A percentile compares a stretch with the other conserved stretches of the same genome.
Evolutionary conservation across 2,797 vertebrate species (phyloP).

Genomic region (Poecilia gillii): DNA sequence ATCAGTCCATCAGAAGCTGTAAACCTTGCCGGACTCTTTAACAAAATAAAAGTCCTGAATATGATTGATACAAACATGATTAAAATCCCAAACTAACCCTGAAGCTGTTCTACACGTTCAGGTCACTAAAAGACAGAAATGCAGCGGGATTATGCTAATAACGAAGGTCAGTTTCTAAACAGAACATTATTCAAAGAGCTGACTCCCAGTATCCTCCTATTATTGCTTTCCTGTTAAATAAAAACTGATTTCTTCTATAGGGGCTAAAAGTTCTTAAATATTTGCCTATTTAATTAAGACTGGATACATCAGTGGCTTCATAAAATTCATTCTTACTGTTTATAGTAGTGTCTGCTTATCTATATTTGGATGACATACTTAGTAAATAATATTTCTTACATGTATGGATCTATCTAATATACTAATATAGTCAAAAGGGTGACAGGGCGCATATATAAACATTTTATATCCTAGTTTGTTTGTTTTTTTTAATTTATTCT

Average conservation of each 20-base stretch:
- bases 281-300: conserved; percentile 49
- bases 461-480: conserved; percentile 66
- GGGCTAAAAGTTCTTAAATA: conserved; percentile 65
- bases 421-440: conserved; percentile 67
- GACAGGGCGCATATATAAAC: conserved; percentile 70
- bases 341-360: conserved; percentile 73
- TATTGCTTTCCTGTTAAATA: conserved; percentile 83
- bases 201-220: conserved; percentile 69
- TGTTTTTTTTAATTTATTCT: conserved; percentile 48
- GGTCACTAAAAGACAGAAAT: conserved; percentile 53
- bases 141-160: conserved; percentile 41
- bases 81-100: conserved; percentile 52
- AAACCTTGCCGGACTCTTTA: conserved; percentile 34
- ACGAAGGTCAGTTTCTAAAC: conserved; percentile 59
- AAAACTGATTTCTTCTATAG: conserved; percentile 62
- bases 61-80: conserved; percentile 19
- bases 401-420: conserved; percentile 77
- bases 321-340: conserved; percentile 73
- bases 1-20: conserved; percentile 33
- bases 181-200: conserved; percentile 54
- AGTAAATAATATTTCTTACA: conserved; percentile 79
- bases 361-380: conserved; percentile 77
- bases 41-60: conserved; percentile 5
- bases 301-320: conserved; percentile 67
- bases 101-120: conserved; percentile 47